phyloP scores from a whole-genome alignment of 2,113 vertebrate species.

The Clarias macrocephalus region DNA sequence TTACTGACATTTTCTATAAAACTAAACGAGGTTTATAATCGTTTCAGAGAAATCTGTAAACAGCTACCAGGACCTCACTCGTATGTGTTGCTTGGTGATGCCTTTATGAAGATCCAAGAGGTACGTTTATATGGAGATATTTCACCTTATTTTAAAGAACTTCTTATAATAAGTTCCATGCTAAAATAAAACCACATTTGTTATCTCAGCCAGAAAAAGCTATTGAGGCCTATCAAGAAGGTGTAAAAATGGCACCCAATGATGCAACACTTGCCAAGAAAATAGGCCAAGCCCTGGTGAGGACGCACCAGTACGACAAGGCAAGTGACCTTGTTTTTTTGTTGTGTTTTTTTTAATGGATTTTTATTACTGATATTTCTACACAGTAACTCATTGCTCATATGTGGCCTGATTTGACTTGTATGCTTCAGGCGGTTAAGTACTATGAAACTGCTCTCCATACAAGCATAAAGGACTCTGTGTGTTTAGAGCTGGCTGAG shows the following conservation, averaged over 20 bases:
- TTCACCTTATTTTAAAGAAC: not conserved
- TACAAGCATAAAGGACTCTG: conserved; percentile 67
- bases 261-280: conserved; percentile 69
- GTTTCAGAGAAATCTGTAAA: conserved; percentile 72
- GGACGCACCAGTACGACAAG: conserved; percentile 76
- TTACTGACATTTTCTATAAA: not conserved
- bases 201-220: conserved; percentile 74
- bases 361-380: not conserved
- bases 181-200: not conserved
- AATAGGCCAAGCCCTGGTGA: conserved; percentile 74
- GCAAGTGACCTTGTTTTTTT: conserved; percentile 51
- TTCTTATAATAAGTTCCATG: not conserved
- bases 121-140: conserved; percentile 51
- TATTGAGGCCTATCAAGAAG: conserved; percentile 70
- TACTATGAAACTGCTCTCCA: conserved; percentile 75
- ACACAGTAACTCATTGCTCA: not conserved
- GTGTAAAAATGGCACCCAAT: conserved; percentile 65
- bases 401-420: not conserved
- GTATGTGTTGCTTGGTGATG: conserved; percentile 73
- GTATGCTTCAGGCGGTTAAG: conserved; percentile 67
- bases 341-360: not conserved
- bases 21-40: not conserved
- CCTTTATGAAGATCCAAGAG: conserved; percentile 78
- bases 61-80: conserved; percentile 69
- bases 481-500: conserved; percentile 68